Evolutionary conservation across 2,113 vertebrate species (phyloP).

Genomic region (Pangasianodon gigas): DNA sequence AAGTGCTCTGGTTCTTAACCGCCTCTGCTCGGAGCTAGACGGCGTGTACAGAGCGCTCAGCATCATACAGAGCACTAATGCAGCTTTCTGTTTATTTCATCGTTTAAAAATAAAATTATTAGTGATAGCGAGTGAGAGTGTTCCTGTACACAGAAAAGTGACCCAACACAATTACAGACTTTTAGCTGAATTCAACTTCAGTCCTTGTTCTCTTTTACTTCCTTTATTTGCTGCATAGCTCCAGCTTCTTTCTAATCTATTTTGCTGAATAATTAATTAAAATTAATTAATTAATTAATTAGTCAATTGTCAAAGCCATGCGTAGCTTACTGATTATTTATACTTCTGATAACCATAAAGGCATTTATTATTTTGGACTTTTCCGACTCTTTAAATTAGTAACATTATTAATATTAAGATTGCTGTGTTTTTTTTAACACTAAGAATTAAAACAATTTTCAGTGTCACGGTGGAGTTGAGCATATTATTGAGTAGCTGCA

Average conservation of each 20-base stretch:
- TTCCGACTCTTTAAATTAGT: not conserved
- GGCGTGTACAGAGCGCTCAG: not conserved
- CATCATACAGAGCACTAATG: not conserved
- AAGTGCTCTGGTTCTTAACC: not conserved
- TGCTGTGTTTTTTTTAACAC: not conserved
- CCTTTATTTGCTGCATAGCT: too few species aligned
- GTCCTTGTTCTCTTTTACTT: not conserved
- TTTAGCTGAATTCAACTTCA: not conserved
- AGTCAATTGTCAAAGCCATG: not conserved
- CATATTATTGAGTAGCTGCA: not conserved
- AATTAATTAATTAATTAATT: not conserved
- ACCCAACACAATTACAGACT: not conserved
- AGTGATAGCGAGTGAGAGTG: not conserved
- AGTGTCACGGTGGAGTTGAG: not conserved
- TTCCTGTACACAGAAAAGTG: not conserved
- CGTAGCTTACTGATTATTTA: not conserved
- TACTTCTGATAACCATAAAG: not conserved
- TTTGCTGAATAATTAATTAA: not conserved
- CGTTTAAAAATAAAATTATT: not conserved
- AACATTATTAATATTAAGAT: not conserved
- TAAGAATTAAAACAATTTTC: not conserved
- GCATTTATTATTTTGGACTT: not conserved
- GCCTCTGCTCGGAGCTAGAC: not conserved
- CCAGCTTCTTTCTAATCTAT: not conserved
- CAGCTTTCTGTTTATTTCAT: not conserved